Conservation (phyloP, 2,888 invertebrate species). For the Pristionchus exspectatus region DNA sequence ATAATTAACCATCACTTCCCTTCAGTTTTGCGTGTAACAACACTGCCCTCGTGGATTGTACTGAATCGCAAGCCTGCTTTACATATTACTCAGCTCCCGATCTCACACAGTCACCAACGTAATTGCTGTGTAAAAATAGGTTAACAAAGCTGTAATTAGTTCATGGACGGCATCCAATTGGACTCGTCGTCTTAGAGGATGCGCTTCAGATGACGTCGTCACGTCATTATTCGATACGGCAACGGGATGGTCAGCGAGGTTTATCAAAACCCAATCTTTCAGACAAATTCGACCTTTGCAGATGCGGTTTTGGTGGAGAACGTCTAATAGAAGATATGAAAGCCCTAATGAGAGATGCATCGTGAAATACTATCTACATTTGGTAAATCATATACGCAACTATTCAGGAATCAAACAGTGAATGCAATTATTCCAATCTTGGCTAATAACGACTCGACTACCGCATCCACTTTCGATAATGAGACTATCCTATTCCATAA, state of each 20-base stretch:
- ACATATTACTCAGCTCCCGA: slow-evolving; percentile 30
- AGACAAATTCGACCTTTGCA: not conserved
- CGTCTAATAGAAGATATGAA: not conserved
- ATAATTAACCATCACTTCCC: not conserved
- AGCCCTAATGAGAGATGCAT: not conserved
- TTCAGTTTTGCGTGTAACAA: slow-evolving; percentile 37
- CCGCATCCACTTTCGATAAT: not conserved
- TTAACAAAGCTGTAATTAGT: not conserved
- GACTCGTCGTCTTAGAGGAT: slow-evolving; percentile 40
- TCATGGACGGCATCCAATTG: not conserved
- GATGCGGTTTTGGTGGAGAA: slow-evolving; percentile 39
- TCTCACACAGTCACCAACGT: not conserved
- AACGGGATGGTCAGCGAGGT: slow-evolving; percentile 15
- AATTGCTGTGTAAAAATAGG: no score
- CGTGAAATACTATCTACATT: not conserved
- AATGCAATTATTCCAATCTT: not conserved
- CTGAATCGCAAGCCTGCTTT: slow-evolving; percentile 28
- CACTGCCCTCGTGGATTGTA: slow-evolving; percentile 6
- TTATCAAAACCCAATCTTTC: not conserved
- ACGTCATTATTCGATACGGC: slow-evolving; percentile 34
- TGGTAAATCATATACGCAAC: not conserved
- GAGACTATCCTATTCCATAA: not conserved
- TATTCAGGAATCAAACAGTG: not conserved
- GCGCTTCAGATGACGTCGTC: slow-evolving; percentile 50
- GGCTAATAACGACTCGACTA: not conserved